Percentiles rank a stretch among this genome's conserved stretches.
Conservation (phyloP, 2,888 invertebrate genomes). For the Byasa hedistus region DNA sequence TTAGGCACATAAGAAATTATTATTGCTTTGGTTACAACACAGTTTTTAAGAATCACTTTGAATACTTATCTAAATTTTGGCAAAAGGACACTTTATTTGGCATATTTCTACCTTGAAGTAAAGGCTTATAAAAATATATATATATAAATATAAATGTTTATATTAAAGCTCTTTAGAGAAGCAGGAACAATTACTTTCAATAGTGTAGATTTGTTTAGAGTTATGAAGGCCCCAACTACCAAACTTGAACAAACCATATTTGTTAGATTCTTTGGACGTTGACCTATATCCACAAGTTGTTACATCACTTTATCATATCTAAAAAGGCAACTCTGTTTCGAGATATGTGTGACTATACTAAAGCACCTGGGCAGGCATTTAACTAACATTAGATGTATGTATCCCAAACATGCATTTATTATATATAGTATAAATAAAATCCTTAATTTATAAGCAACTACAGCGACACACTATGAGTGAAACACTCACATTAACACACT, state of each 20-base stretch:
- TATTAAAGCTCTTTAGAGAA: slow-evolving; percentile 62
- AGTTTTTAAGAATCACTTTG: slow-evolving; percentile 69
- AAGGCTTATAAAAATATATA: slow-evolving; percentile 66
- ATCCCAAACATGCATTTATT: slow-evolving; percentile 65
- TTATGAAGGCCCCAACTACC: slow-evolving; percentile 57
- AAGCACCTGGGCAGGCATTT: slow-evolving; percentile 75
- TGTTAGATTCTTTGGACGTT: slow-evolving; percentile 68
- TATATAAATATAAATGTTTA: slow-evolving; percentile 34
- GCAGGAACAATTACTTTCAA: slow-evolving; percentile 59
- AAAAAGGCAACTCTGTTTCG: slow-evolving; percentile 77
- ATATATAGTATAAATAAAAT: slow-evolving; percentile 62
- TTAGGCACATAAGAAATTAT: slow-evolving; percentile 71
- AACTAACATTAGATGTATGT: slow-evolving; percentile 58
- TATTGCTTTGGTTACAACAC: slow-evolving; percentile 79
- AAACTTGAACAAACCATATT: slow-evolving; percentile 69
- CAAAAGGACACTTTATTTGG: slow-evolving; percentile 64
- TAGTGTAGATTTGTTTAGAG: slow-evolving; percentile 49
- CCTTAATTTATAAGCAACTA: slow-evolving; percentile 69
- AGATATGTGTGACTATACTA: slow-evolving; percentile 75
- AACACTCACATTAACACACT: slow-evolving; percentile 72
- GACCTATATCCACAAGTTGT: slow-evolving; percentile 65
- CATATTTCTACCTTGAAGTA: slow-evolving; percentile 52
- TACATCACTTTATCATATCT: slow-evolving; percentile 75
- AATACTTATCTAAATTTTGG: slow-evolving; percentile 73
- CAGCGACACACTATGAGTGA: slow-evolving; percentile 71